phyloP scores from a whole-genome alignment of 2,113 vertebrate species.

The Callocephalon fimbriatum region DNA sequence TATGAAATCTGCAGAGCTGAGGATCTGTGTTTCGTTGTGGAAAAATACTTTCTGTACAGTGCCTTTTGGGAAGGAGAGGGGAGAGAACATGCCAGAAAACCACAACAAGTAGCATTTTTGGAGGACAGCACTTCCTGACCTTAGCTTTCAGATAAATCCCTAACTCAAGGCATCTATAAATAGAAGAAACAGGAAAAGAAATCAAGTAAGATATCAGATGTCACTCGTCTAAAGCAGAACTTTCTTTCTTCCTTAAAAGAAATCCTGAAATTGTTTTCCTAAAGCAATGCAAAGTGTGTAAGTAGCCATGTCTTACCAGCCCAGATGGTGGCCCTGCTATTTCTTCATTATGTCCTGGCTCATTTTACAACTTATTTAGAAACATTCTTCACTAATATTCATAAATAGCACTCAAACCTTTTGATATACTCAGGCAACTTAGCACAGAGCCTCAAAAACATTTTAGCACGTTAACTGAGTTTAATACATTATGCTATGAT shows the following conservation, averaged over 20 bases:
- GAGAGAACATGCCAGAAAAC: constrained; percentile 47
- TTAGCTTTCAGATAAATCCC: constrained; percentile 36
- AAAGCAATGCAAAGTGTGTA: background rate
- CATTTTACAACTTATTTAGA: background rate
- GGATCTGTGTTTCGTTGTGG: background rate
- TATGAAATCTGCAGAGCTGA: background rate
- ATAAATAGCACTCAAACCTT: background rate
- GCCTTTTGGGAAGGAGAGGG: background rate
- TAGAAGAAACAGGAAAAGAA: constrained; percentile 39
- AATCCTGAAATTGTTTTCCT: background rate
- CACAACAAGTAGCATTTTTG: constrained; percentile 48
- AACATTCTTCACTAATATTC: background rate
- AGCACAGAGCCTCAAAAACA: background rate
- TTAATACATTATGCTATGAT: background rate
- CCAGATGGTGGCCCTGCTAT: background rate
- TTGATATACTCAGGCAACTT: background rate
- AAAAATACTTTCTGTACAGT: constrained; percentile 34
- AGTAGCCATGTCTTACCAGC: background rate
- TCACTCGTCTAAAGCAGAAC: background rate
- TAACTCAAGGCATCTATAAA: constrained; percentile 38
- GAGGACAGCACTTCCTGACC: constrained; percentile 46
- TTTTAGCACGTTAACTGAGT: background rate
- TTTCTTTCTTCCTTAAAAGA: background rate
- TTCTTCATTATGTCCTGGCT: background rate
- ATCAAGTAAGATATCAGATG: background rate